Conservation (phyloP, 2,113 vertebrate genomes). For the Butastur rufipennis region DNA sequence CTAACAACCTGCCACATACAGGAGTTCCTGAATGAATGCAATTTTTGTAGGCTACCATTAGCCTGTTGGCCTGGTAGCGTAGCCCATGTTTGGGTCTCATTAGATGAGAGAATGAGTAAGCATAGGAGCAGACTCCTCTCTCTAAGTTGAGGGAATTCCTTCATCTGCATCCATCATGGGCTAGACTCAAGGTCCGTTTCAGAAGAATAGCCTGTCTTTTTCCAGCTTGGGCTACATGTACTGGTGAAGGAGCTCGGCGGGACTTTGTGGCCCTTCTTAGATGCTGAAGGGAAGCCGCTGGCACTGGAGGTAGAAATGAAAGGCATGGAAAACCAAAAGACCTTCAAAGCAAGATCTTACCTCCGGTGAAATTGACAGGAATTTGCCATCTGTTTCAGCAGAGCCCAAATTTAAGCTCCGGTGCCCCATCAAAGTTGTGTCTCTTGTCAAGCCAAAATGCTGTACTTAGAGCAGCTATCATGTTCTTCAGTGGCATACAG, state of each 20-base stretch:
- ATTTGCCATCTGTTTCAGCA: not conserved
- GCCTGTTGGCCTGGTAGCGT: not conserved
- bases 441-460: not conserved
- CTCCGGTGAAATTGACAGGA: not conserved
- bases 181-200: not conserved
- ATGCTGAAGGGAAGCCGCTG: not conserved
- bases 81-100: accelerated
- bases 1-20: not conserved
- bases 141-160: not conserved
- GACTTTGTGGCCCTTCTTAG: not conserved
- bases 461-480: not conserved
- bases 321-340: not conserved
- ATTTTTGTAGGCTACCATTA: not conserved
- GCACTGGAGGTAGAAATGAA: not conserved
- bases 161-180: not conserved
- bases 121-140: not conserved
- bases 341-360: not conserved
- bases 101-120: not conserved
- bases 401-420: not conserved
- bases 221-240: not conserved
- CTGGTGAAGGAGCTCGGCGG: not conserved
- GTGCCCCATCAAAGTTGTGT: not conserved
- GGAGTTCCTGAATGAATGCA: not conserved
- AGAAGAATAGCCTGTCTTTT: not conserved
- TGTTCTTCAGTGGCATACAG: not conserved